phyloP scores from a whole-genome alignment of 2,797 vertebrate genomes.

The Harpagifer antarcticus region DNA sequence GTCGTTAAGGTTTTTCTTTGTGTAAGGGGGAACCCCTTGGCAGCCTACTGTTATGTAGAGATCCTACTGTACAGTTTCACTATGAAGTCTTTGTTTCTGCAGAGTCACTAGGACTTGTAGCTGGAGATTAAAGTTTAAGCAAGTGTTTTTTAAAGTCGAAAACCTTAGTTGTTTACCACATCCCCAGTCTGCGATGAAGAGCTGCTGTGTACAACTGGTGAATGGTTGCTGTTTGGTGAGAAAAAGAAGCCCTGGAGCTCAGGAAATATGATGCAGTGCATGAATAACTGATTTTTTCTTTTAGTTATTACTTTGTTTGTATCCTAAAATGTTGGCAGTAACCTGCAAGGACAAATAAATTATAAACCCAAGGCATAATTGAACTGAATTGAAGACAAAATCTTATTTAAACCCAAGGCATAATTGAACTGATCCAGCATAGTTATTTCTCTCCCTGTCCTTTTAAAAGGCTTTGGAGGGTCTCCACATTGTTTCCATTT shows the following conservation, averaged over 20 bases:
- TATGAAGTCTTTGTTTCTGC: constrained; percentile 40
- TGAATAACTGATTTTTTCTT: constrained; percentile 52
- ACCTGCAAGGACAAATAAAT: constrained; percentile 77
- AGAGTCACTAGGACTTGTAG: constrained; percentile 44
- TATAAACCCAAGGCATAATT: constrained; percentile 72
- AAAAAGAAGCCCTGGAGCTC: constrained; percentile 45
- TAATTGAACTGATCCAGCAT: constrained; percentile 72
- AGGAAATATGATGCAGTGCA: constrained; percentile 63
- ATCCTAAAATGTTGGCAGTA: constrained; percentile 76
- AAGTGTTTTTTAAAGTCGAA: constrained; percentile 31
- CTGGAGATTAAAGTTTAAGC: constrained; percentile 52
- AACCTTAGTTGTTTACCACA: constrained; percentile 60
- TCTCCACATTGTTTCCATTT: constrained; percentile 71
- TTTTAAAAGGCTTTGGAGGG: constrained; percentile 59
- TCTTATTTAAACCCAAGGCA: constrained; percentile 68
- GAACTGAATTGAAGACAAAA: constrained; percentile 76
- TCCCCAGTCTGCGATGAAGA: constrained; percentile 45
- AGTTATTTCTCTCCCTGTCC: constrained; percentile 66
- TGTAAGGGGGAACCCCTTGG: constrained; percentile 49
- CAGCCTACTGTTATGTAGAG: constrained; percentile 19
- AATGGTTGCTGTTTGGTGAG: constrained; percentile 51
- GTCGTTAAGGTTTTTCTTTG: constrained; percentile 33
- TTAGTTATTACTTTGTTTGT: constrained; percentile 64
- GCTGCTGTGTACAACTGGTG: constrained; percentile 22
- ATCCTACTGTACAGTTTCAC: constrained; percentile 11